Evolutionary conservation across 2,113 vertebrate genomes (phyloP).

Genomic region (Fregata magnificens): DNA sequence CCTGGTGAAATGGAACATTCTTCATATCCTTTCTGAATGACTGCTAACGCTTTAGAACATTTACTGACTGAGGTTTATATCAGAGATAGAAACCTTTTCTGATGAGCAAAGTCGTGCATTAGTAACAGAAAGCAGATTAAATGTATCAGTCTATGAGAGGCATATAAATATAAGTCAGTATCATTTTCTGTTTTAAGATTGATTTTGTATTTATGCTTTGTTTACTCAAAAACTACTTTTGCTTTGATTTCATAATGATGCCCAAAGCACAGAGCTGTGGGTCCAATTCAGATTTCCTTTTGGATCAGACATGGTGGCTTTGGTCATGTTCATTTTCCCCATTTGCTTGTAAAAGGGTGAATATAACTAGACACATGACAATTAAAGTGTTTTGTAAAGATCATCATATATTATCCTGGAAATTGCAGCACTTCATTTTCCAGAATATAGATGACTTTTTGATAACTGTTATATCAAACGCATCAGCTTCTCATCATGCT

Average conservation of each 20-base stretch:
- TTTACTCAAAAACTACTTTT: background rate
- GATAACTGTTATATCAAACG: background rate
- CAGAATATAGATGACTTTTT: background rate
- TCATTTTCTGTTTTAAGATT: background rate
- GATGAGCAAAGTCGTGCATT: background rate
- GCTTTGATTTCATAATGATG: background rate
- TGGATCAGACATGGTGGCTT: background rate
- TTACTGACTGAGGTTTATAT: background rate
- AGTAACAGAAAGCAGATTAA: background rate
- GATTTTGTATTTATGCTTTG: background rate
- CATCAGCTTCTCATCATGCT: background rate
- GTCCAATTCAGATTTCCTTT: background rate
- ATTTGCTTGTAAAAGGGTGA: background rate
- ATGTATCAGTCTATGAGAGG: background rate
- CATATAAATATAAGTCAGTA: background rate
- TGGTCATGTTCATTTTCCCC: background rate
- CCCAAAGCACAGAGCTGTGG: background rate
- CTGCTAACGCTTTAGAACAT: background rate
- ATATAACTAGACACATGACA: background rate
- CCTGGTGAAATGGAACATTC: slow-evolving; percentile 16
- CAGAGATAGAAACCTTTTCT: background rate
- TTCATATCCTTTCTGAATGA: background rate
- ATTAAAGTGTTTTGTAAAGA: background rate
- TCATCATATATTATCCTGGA: background rate
- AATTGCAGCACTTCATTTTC: background rate